Percentiles rank a stretch among this genome's conserved stretches.
These are phyloP conservation scores for Bursaphelenchus okinawaensis DNA, from an alignment of 2,888 invertebrate species.

Conservation along the genomic window DNA sequence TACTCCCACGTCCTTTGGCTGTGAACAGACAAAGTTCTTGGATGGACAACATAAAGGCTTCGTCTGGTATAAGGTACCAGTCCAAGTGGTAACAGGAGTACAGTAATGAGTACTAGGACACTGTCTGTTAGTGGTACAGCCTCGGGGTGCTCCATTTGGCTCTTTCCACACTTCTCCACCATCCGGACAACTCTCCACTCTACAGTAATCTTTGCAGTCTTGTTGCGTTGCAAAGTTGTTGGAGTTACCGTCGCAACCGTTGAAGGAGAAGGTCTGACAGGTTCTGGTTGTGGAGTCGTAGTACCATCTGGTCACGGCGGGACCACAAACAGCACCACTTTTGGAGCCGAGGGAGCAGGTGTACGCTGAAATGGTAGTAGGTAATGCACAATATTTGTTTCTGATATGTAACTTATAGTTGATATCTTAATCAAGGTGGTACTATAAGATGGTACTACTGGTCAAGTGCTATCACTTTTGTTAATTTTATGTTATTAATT, in stretches of 20 bases:
- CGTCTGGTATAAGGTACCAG: conserved; percentile 53
- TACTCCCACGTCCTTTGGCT: conserved; percentile 52
- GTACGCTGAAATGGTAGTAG: conserved; percentile 38
- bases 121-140: conserved; percentile 52
- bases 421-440: no score
- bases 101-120: conserved; percentile 57
- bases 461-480: no score
- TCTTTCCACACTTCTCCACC: conserved; percentile 56
- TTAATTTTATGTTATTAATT: no score
- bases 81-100: conserved; percentile 53
- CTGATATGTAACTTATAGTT: conserved; percentile 2
- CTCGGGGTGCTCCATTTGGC: conserved; percentile 49
- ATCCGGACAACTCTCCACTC: conserved; percentile 56
- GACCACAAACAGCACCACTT: conserved; percentile 54
- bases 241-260: conserved; percentile 57
- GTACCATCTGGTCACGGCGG: conserved; percentile 56
- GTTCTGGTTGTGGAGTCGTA: conserved; percentile 41
- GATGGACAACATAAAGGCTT: conserved; percentile 55
- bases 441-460: no score
- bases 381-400: neutral
- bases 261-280: conserved; percentile 53
- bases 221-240: conserved; percentile 51
- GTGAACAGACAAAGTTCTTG: conserved; percentile 55
- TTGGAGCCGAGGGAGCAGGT: conserved; percentile 56
- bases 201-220: conserved; percentile 57